A percentile compares a stretch with the other conserved stretches of the same genome.
phyloP scores from a whole-genome alignment of 2,113 vertebrate genomes.

The Sceloporus undulatus region DNA sequence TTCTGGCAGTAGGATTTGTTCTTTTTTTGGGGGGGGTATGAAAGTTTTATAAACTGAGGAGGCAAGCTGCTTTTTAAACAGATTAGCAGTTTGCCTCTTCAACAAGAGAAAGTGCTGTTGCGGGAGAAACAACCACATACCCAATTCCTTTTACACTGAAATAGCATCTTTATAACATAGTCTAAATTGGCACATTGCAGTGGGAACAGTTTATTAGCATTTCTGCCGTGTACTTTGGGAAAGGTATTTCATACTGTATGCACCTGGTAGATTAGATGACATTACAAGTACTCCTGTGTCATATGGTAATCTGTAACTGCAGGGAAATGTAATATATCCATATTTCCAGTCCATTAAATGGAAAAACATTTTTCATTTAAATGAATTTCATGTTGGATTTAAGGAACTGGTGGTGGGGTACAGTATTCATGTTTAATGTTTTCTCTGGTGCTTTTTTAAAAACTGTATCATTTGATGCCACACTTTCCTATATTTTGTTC shows the following conservation, averaged over 20 bases:
- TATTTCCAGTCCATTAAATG: not conserved
- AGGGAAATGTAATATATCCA: conserved; percentile 17
- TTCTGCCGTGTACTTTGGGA: conserved; percentile 35
- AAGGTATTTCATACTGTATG: conserved; percentile 25
- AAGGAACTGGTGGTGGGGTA: not conserved
- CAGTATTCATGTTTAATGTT: conserved; percentile 27
- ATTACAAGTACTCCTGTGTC: conserved; percentile 33
- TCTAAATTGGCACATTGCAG: not conserved
- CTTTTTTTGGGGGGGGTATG: not conserved
- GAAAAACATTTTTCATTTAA: conserved; percentile 8
- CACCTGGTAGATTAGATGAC: conserved; percentile 17
- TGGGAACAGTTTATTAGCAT: conserved; percentile 1
- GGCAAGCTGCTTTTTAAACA: not conserved
- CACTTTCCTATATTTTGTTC: conserved; percentile 18
- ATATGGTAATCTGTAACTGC: conserved; percentile 6
- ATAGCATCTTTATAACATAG: not conserved
- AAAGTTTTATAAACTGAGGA: not conserved
- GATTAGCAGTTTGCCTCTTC: not conserved
- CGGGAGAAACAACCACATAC: not conserved
- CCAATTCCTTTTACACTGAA: not conserved
- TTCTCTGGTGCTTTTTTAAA: not conserved
- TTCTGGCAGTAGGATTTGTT: not conserved
- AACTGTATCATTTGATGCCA: not conserved
- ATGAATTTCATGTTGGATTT: conserved; percentile 29
- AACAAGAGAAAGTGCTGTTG: not conserved